These are phyloP conservation scores for Smittia sp. DNA, from an alignment of 2,888 invertebrate species.

Conservation along the genomic window DNA sequence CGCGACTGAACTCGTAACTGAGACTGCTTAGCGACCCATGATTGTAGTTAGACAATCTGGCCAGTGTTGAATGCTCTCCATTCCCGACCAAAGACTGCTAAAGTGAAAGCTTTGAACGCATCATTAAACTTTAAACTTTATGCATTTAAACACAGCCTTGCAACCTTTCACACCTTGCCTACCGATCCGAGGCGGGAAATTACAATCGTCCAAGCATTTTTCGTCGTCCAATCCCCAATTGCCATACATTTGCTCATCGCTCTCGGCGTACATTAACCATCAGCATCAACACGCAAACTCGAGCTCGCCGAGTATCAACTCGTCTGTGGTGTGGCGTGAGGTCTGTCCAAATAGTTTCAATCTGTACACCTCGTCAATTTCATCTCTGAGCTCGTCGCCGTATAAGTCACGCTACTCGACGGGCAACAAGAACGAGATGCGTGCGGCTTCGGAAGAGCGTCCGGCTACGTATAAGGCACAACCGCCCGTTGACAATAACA, in stretches of 20 bases:
- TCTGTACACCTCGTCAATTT: slow-evolving; percentile 53
- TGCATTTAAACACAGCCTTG: slow-evolving; percentile 47
- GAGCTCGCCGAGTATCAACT: slow-evolving; percentile 52
- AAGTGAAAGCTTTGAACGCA: background rate
- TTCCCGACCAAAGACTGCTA: background rate
- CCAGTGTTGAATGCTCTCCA: background rate
- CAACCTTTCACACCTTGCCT: slow-evolving; percentile 55
- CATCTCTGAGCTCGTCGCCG: slow-evolving; percentile 49
- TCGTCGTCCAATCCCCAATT: slow-evolving; percentile 55
- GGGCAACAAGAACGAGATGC: slow-evolving; percentile 43
- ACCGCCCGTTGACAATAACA: slow-evolving; percentile 6
- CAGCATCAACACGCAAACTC: slow-evolving; percentile 46
- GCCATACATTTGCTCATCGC: slow-evolving; percentile 49
- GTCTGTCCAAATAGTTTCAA: slow-evolving; percentile 54
- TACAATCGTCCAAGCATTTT: slow-evolving; percentile 54
- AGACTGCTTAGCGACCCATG: background rate
- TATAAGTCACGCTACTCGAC: slow-evolving; percentile 48
- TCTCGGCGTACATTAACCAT: slow-evolving; percentile 43
- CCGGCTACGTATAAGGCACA: slow-evolving; percentile 23
- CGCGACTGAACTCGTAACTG: background rate
- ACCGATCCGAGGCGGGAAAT: slow-evolving; percentile 54
- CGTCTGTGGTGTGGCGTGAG: slow-evolving; percentile 55
- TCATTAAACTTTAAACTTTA: too few relatives aligned
- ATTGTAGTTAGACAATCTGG: background rate
- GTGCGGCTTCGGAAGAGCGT: slow-evolving; percentile 44